phyloP scores from a whole-genome alignment of 2,113 vertebrate genomes.

The Sander vitreus region DNA sequence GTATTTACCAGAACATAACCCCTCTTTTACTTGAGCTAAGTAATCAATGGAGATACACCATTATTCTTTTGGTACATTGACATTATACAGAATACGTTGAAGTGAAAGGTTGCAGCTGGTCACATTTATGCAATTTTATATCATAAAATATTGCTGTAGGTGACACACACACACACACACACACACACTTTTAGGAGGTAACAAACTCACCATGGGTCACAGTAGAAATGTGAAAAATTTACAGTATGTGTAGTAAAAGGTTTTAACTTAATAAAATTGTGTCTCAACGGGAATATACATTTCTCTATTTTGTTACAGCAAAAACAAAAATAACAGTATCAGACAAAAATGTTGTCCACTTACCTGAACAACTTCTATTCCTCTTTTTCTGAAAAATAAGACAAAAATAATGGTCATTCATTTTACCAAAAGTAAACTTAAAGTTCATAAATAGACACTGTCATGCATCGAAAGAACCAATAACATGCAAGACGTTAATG shows the following conservation, averaged over 20 bases:
- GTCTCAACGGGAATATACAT: not conserved
- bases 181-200: too few relatives aligned
- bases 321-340: not conserved
- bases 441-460: constrained; percentile 1
- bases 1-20: constrained; percentile 27
- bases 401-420: constrained; percentile 55
- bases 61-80: not conserved
- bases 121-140: not conserved
- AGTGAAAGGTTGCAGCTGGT: not conserved
- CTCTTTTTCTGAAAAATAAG: constrained; percentile 91
- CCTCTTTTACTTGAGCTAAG: not conserved
- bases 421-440: constrained; percentile 6
- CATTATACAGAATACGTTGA: not conserved
- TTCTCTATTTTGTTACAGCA: not conserved
- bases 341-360: constrained; percentile 68
- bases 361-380: constrained; percentile 97
- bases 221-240: not conserved
- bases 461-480: not conserved
- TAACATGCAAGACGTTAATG: not conserved
- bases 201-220: too few relatives aligned
- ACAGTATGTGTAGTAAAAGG: not conserved
- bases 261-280: constrained; percentile 2
- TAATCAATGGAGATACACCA: constrained; percentile 1
- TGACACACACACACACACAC: not conserved
- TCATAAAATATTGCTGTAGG: not conserved